A percentile compares a stretch with the other conserved stretches of the same genome.
These are phyloP conservation scores for Emys orbicularis DNA, from an alignment of 2,797 vertebrate genomes.

Conservation along the genomic window DNA sequence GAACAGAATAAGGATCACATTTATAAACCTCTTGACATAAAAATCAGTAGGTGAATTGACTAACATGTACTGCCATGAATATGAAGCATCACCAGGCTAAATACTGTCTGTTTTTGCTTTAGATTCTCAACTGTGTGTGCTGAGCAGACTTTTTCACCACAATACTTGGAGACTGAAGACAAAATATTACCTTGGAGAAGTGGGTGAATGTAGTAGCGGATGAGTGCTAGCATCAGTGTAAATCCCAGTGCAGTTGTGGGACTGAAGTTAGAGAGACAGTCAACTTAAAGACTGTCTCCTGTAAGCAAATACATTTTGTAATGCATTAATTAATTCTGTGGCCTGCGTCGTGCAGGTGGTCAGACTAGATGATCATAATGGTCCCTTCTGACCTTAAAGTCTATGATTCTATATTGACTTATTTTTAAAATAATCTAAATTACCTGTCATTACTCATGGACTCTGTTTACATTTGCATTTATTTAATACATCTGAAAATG, in stretches of 20 bases:
- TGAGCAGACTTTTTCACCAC: slow-evolving; percentile 8
- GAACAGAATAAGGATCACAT: not conserved
- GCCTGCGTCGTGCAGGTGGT: too few relatives aligned
- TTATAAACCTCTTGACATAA: not conserved
- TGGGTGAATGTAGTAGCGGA: not conserved
- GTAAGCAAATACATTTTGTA: not conserved
- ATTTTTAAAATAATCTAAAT: not conserved
- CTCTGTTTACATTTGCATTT: not conserved
- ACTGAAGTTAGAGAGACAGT: not conserved
- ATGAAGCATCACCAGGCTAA: slow-evolving; percentile 13
- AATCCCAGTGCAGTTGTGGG: not conserved
- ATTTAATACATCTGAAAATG: not conserved
- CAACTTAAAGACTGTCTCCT: not conserved
- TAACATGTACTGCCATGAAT: slow-evolving; percentile 5
- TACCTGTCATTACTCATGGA: not conserved
- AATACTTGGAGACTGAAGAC: slow-evolving; percentile 7
- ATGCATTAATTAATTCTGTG: not conserved
- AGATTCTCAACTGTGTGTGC: slow-evolving; percentile 1
- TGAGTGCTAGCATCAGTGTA: slow-evolving; percentile 26
- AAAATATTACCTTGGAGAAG: slow-evolving; percentile 7
- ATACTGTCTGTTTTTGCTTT: not conserved
- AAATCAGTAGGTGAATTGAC: not conserved
- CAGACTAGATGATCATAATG: too few relatives aligned
- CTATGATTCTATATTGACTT: not conserved
- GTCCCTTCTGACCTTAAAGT: too few relatives aligned